phyloP scores from a whole-genome alignment of 1,140 invertebrate species.

The Tetragonula clypearis region DNA sequence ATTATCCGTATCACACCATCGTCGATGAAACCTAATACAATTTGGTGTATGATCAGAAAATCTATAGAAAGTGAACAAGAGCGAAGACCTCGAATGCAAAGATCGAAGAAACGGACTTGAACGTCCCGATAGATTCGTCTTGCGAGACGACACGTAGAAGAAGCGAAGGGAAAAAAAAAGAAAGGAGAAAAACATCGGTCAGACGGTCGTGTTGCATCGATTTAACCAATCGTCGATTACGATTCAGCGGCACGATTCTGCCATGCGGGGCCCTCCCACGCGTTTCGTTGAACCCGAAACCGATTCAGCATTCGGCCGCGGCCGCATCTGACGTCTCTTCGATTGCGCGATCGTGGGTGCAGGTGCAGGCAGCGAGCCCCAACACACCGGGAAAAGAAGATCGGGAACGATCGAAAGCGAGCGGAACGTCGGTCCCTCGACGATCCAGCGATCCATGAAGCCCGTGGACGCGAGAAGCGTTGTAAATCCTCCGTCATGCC shows the following conservation, averaged over 20 bases:
- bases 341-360: conserved; percentile 57
- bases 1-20: too few species aligned
- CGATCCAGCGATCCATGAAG: conserved; percentile 68
- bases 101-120: background rate
- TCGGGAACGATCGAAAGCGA: conserved; percentile 59
- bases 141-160: background rate
- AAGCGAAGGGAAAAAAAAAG: too few species aligned
- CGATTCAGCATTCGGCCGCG: conserved; percentile 20
- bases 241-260: conserved; percentile 13
- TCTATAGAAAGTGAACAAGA: background rate
- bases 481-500: conserved; percentile 68
- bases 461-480: conserved; percentile 61
- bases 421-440: conserved; percentile 53
- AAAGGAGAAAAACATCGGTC: background rate
- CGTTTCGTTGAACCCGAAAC: conserved; percentile 3
- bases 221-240: conserved; percentile 20
- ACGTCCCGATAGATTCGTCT: background rate
- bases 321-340: conserved; percentile 42
- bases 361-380: conserved; percentile 55
- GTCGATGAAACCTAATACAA: too few species aligned
- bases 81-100: background rate
- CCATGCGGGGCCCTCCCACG: conserved; percentile 5
- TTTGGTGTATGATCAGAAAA: too few species aligned
- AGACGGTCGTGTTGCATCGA: background rate
- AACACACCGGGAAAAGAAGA: conserved; percentile 39